These are phyloP conservation scores for Watersipora subatra DNA, from an alignment of 1,140 invertebrate genomes.

Conservation along the genomic window DNA sequence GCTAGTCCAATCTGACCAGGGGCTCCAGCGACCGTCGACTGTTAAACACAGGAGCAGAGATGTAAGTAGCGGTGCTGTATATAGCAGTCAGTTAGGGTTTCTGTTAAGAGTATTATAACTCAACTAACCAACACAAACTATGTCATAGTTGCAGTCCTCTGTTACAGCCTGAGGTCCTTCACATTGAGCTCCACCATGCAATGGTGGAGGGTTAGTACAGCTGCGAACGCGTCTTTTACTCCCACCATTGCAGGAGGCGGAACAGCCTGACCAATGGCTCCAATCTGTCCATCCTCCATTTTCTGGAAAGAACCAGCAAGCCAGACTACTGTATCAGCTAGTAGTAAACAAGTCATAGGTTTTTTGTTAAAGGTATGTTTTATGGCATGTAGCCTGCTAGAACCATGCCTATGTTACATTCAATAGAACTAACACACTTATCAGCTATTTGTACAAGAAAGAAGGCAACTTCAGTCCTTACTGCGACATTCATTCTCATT, in stretches of 20 bases:
- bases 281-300: conserved; percentile 15
- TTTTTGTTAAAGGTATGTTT: neutral
- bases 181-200: conserved; percentile 22
- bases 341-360: neutral
- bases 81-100: neutral
- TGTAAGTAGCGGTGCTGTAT: neutral
- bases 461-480: too few relatives aligned
- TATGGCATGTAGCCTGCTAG: too few relatives aligned
- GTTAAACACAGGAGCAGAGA: conserved; percentile 1
- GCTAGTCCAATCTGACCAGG: conserved; percentile 50
- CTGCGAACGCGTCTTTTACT: conserved; percentile 6
- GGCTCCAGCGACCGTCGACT: conserved; percentile 48
- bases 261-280: conserved; percentile 13
- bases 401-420: neutral
- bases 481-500: neutral
- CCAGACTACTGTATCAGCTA: neutral
- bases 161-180: conserved; percentile 7
- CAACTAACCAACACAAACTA: neutral
- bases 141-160: conserved; percentile 13
- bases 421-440: neutral
- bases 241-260: conserved; percentile 11
- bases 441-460: too few relatives aligned
- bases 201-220: conserved; percentile 14
- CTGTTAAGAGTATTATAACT: neutral
- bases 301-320: conserved; percentile 8